Percentiles rank a stretch among this genome's conserved stretches.
These are phyloP conservation scores for Prionailurus bengalensis DNA, from an alignment of 2,113 vertebrate genomes.

Conservation along the genomic window DNA sequence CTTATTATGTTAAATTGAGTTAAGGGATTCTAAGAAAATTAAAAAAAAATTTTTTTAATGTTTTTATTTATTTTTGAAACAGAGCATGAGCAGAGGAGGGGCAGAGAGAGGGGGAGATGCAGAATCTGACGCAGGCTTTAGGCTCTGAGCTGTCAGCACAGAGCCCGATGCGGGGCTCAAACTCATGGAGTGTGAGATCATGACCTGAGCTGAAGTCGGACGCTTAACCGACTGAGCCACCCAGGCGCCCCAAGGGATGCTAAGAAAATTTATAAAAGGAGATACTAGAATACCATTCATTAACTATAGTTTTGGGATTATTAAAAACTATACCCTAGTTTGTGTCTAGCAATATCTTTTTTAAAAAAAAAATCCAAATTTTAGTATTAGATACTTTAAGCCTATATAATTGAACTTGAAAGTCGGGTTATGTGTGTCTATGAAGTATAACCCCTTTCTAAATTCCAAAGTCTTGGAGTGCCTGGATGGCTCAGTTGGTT, in stretches of 20 bases:
- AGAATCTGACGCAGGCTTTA: too few species aligned
- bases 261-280: background rate
- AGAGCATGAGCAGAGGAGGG: too few species aligned
- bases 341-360: background rate
- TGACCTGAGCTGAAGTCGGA: too few species aligned
- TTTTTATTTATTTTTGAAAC: too few species aligned
- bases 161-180: too few species aligned
- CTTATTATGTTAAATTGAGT: constrained; percentile 6
- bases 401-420: background rate
- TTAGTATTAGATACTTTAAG: background rate
- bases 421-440: background rate
- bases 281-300: background rate
- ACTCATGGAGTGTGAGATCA: too few species aligned
- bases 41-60: background rate
- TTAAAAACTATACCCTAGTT: background rate
- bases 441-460: background rate
- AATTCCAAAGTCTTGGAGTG: background rate
- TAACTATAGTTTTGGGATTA: constrained; percentile 32
- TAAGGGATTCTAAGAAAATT: background rate
- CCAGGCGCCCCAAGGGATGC: background rate
- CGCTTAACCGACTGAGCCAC: too few species aligned
- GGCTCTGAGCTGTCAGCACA: too few species aligned
- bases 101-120: too few species aligned
- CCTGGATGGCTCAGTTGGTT: too few species aligned
- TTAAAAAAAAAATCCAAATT: background rate